Evolutionary conservation across 2,113 vertebrate species (phyloP).

Genomic region (Lichenostomus cassidix): DNA sequence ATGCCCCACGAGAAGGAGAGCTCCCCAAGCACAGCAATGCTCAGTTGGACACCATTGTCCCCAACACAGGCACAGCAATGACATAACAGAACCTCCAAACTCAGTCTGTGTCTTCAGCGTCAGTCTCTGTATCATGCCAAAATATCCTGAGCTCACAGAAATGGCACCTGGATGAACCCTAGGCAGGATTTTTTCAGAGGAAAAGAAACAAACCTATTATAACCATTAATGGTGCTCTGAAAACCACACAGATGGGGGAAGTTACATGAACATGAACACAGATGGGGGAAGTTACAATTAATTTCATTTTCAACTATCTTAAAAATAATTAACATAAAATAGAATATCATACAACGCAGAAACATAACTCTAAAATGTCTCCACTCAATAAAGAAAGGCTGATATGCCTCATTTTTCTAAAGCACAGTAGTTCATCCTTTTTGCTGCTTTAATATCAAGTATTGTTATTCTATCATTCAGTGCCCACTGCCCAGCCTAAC

Average conservation of each 20-base stretch:
- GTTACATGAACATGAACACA: neutral
- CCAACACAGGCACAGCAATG: neutral
- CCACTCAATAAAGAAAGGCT: neutral
- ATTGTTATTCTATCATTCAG: neutral
- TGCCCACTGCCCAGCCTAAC: neutral
- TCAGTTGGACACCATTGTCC: neutral
- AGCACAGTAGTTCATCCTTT: neutral
- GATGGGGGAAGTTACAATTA: neutral
- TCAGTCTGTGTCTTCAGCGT: neutral
- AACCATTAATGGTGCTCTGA: neutral
- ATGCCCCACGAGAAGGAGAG: neutral
- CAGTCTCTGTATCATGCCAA: accelerated
- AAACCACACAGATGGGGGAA: neutral
- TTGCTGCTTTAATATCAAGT: neutral
- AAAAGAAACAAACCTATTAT: neutral
- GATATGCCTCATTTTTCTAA: neutral
- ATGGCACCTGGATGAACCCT: neutral
- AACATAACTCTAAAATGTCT: neutral
- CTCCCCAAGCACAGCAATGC: neutral
- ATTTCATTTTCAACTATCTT: neutral
- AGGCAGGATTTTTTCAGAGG: neutral
- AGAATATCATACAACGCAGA: neutral
- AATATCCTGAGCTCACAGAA: neutral
- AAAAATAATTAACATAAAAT: neutral
- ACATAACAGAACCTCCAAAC: neutral